These are phyloP conservation scores for Labeo catla DNA, from an alignment of 2,113 vertebrate species.

Conservation along the genomic window DNA sequence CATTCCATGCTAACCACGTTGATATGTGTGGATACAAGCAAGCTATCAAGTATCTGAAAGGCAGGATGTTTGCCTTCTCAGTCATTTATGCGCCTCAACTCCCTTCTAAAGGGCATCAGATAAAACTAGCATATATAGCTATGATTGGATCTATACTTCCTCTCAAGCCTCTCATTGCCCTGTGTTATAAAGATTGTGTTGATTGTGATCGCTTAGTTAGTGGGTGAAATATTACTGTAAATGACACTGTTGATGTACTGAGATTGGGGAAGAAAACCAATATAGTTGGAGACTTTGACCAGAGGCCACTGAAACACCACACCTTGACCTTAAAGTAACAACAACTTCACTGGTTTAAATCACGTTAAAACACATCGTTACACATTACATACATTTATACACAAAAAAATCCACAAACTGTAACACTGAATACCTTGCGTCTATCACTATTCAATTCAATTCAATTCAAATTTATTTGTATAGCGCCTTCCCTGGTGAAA, in stretches of 20 bases:
- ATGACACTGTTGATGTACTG: background rate
- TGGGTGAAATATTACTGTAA: background rate
- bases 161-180: background rate
- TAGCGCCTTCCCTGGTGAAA: too few relatives aligned
- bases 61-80: background rate
- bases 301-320: background rate
- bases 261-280: background rate
- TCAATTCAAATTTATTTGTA: too few relatives aligned
- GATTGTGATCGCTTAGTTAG: background rate
- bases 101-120: background rate
- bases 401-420: background rate
- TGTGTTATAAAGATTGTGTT: constrained; percentile 1
- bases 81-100: background rate
- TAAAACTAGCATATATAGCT: background rate
- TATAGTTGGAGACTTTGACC: constrained; percentile 6
- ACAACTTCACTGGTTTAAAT: background rate
- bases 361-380: background rate
- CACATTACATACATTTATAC: background rate
- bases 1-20: background rate
- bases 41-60: background rate
- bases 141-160: background rate
- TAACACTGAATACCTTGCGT: background rate
- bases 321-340: background rate
- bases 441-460: background rate
- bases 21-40: background rate